Evolutionary conservation across 2,113 vertebrate species (phyloP).

Genomic region (Macaca nemestrina): DNA sequence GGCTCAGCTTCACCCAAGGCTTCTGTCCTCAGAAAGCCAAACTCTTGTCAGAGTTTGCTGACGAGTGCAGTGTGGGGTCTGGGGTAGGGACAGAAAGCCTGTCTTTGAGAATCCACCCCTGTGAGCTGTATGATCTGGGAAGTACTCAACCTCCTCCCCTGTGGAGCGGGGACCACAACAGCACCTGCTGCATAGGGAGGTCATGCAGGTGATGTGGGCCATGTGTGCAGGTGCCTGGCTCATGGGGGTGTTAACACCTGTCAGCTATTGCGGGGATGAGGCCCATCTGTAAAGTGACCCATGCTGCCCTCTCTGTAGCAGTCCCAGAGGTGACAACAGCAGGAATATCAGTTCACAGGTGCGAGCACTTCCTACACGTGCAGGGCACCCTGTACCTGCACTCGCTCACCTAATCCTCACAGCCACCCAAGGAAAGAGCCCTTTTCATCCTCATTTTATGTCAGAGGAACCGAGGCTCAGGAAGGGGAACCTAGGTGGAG

Average conservation of each 20-base stretch:
- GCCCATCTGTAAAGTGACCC: not conserved
- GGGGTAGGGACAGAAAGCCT: not conserved
- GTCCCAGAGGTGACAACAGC: not conserved
- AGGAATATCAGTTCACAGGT: accelerated
- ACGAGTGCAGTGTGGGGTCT: not conserved
- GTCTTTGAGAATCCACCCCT: not conserved
- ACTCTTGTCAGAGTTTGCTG: not conserved
- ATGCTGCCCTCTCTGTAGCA: not conserved
- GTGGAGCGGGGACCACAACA: accelerated
- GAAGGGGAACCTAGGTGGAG: too few relatives aligned
- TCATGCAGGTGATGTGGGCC: not conserved
- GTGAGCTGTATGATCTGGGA: accelerated
- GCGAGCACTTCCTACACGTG: accelerated
- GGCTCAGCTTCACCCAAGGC: not conserved
- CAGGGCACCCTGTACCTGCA: too few relatives aligned
- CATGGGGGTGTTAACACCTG: too few relatives aligned
- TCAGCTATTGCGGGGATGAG: accelerated
- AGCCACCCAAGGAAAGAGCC: not conserved
- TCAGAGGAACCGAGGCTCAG: not conserved
- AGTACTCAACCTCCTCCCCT: too few relatives aligned
- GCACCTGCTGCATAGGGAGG: accelerated
- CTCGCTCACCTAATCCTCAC: accelerated
- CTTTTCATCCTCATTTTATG: not conserved
- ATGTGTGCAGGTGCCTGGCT: accelerated
- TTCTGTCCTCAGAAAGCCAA: too few relatives aligned